phyloP scores from a whole-genome alignment of 2,797 vertebrate genomes.

The Myotis planiceps region DNA sequence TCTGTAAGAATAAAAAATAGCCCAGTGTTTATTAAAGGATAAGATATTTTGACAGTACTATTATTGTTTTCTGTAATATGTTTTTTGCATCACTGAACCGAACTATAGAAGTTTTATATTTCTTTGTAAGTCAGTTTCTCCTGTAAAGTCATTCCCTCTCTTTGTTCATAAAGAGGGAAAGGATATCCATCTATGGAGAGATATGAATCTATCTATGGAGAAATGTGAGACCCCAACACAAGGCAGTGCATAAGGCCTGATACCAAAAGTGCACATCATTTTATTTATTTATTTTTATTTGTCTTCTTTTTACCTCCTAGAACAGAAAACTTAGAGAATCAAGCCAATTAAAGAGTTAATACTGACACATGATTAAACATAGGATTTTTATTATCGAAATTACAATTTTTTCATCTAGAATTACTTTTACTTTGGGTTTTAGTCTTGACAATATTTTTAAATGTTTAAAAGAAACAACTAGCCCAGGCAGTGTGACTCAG shows the following conservation, averaged over 20 bases:
- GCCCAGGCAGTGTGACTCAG: too few relatives aligned
- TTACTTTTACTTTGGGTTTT: background rate
- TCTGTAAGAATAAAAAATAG: slow-evolving; percentile 28
- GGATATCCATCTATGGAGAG: background rate
- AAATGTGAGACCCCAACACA: background rate
- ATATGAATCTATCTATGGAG: background rate
- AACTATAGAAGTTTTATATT: background rate
- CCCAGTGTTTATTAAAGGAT: background rate
- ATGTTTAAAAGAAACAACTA: background rate
- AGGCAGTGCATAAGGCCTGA: background rate
- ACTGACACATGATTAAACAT: background rate
- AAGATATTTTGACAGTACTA: slow-evolving; percentile 20
- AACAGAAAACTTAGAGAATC: slow-evolving; percentile 13
- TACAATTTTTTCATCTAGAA: background rate
- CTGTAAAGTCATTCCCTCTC: slow-evolving; percentile 1
- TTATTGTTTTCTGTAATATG: background rate
- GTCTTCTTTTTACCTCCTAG: background rate
- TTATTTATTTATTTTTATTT: background rate
- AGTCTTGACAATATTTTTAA: background rate
- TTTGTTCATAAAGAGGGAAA: background rate
- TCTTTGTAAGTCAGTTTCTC: background rate
- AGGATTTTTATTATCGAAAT: background rate
- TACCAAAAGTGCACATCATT: background rate
- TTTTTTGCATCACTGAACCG: slow-evolving; percentile 1
- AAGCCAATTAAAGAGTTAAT: background rate